Conservation (phyloP, 2,888 invertebrate species). For the Lypha dubia region DNA sequence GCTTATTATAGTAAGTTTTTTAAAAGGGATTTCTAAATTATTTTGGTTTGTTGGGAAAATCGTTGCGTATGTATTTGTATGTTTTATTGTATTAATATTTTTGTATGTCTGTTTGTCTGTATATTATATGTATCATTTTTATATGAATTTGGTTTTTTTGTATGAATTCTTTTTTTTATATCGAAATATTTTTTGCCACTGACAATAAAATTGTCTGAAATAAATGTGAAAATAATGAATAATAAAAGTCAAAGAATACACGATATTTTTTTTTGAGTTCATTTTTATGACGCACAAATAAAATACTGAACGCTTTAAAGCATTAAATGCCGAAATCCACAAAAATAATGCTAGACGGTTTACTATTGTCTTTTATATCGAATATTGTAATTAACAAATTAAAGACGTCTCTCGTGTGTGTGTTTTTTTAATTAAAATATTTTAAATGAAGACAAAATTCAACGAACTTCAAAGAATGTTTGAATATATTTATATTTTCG, state of each 20-base stretch:
- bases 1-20: too few species aligned
- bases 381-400: slow-evolving; percentile 52
- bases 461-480: slow-evolving; percentile 21
- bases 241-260: slow-evolving; percentile 82
- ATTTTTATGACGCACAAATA: slow-evolving; percentile 67
- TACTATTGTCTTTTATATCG: slow-evolving; percentile 54
- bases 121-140: slow-evolving; percentile 40
- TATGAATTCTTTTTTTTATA: slow-evolving; percentile 10
- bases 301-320: slow-evolving; percentile 42
- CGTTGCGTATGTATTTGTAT: background rate
- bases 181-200: slow-evolving; percentile 45
- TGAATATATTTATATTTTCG: slow-evolving; percentile 31
- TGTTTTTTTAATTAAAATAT: slow-evolving; percentile 26
- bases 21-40: too few species aligned
- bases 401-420: slow-evolving; percentile 12
- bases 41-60: background rate
- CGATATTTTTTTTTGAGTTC: slow-evolving; percentile 75
- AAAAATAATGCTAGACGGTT: slow-evolving; percentile 25
- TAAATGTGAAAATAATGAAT: slow-evolving; percentile 82
- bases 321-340: slow-evolving; percentile 22
- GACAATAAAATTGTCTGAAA: slow-evolving; percentile 74
- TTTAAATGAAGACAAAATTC: slow-evolving; percentile 35
- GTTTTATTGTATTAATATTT: slow-evolving; percentile 9
- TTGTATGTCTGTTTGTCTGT: background rate
- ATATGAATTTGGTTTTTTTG: slow-evolving; percentile 40